Evolutionary conservation across 1,140 invertebrate genomes (phyloP).

Genomic region (Saccostrea echinata): DNA sequence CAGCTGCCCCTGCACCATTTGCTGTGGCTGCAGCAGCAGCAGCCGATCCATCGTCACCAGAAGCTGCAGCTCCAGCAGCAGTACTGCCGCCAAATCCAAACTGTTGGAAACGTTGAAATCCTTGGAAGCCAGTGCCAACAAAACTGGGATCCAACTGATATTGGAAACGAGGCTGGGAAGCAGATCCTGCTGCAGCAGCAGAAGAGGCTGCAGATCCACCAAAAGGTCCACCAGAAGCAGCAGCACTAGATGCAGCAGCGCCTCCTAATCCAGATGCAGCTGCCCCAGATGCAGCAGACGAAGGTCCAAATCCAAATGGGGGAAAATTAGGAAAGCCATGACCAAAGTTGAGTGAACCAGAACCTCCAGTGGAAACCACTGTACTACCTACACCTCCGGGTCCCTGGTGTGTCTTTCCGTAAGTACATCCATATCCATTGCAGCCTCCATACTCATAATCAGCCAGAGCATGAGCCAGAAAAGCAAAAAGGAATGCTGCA

Average conservation of each 20-base stretch:
- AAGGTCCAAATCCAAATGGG: no score
- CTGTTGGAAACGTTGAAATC: not conserved
- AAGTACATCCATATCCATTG: not conserved
- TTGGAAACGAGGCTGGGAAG: not conserved
- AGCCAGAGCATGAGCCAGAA: not conserved
- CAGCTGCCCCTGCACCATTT: not conserved
- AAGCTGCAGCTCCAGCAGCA: conserved; percentile 11
- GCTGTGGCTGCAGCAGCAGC: not conserved
- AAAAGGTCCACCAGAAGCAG: not conserved
- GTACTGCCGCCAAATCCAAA: not conserved
- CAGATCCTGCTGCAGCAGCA: not conserved
- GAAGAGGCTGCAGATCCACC: conserved; percentile 12
- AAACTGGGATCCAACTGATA: not conserved
- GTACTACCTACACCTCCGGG: no score
- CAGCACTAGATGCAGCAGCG: conserved; percentile 6
- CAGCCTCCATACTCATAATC: not conserved
- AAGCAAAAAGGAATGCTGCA: not conserved
- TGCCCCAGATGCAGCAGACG: no score
- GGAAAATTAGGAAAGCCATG: no score
- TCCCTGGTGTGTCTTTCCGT: no score
- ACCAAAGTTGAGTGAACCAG: no score
- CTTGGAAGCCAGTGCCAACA: not conserved
- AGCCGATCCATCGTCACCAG: not conserved
- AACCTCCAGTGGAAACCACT: no score
- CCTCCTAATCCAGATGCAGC: not conserved